These are phyloP conservation scores for Agelastica alni DNA, from an alignment of 2,888 invertebrate species.

Conservation along the genomic window DNA sequence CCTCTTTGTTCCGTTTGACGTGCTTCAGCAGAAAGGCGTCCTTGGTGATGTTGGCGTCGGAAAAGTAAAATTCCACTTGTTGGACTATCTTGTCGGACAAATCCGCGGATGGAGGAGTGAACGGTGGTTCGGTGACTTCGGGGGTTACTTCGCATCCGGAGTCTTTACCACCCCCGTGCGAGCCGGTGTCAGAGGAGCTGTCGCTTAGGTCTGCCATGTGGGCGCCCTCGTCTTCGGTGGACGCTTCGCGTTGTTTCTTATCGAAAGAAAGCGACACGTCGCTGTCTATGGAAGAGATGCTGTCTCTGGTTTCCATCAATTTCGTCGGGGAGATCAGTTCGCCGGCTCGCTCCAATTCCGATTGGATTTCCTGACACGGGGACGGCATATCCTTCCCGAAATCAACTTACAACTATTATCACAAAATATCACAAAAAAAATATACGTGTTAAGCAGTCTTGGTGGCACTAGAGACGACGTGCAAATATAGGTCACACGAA, in stretches of 20 bases:
- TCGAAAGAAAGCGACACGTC: slow-evolving; percentile 64
- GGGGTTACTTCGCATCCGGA: slow-evolving; percentile 69
- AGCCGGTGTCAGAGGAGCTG: slow-evolving; percentile 67
- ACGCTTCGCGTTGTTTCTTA: slow-evolving; percentile 28
- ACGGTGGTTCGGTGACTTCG: slow-evolving; percentile 63
- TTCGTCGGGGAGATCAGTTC: slow-evolving; percentile 56
- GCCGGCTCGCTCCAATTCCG: slow-evolving; percentile 48
- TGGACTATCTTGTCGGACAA: slow-evolving; percentile 77
- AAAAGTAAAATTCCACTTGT: slow-evolving; percentile 95
- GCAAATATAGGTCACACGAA: slow-evolving; percentile 47
- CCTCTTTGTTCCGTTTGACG: slow-evolving; percentile 92
- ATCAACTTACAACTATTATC: slow-evolving; percentile 46
- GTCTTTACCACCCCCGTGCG: slow-evolving; percentile 68
- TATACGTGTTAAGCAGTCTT: slow-evolving; percentile 19
- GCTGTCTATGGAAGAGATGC: slow-evolving; percentile 66
- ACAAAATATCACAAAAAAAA: slow-evolving; percentile 41
- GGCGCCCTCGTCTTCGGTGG: slow-evolving; percentile 44
- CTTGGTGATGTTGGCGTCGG: slow-evolving; percentile 91
- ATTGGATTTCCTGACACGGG: slow-evolving; percentile 39
- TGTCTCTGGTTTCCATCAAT: slow-evolving; percentile 63
- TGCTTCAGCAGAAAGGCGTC: slow-evolving; percentile 95
- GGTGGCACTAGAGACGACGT: slow-evolving; percentile 36
- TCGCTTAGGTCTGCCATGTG: slow-evolving; percentile 68
- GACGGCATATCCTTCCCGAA: slow-evolving; percentile 48
- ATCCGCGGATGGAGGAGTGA: slow-evolving; percentile 74